Conservation (phyloP, 2,888 invertebrate genomes). For the Noctua fimbriata region DNA sequence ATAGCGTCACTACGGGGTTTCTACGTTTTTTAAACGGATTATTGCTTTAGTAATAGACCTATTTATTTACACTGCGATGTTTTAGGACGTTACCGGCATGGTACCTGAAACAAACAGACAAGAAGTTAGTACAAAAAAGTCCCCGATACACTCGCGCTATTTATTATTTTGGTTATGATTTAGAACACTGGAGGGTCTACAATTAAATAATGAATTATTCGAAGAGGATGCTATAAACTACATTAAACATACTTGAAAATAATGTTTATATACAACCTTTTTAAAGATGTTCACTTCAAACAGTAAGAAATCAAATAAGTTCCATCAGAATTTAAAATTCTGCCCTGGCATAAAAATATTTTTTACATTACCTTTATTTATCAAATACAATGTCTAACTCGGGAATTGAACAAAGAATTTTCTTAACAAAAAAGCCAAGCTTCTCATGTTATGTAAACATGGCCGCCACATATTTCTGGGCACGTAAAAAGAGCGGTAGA, state of each 20-base stretch:
- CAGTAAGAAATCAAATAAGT: neutral
- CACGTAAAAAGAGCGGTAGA: conserved; percentile 39
- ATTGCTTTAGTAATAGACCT: conserved; percentile 88
- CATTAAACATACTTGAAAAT: neutral
- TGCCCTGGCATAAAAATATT: neutral
- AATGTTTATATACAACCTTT: neutral
- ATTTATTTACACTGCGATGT: conserved; percentile 75
- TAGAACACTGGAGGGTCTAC: neutral
- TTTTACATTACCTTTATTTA: neutral
- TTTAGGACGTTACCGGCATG: conserved; percentile 65
- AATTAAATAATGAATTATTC: neutral
- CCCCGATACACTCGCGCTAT: neutral
- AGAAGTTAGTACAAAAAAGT: conserved; percentile 6
- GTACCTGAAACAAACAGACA: conserved; percentile 81
- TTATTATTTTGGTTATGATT: neutral
- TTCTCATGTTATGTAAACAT: conserved; percentile 27
- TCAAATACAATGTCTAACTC: neutral
- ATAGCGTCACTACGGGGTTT: conserved; percentile 85
- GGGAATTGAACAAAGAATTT: conserved; percentile 12
- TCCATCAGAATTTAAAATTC: neutral
- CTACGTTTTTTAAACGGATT: conserved; percentile 78
- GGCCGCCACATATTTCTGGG: conserved; percentile 39
- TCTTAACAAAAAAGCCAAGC: neutral
- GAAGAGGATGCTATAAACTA: neutral
- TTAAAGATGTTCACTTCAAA: neutral